Evolutionary conservation across 2,113 vertebrate species (phyloP).

Genomic region (Callopanchax toddi): DNA sequence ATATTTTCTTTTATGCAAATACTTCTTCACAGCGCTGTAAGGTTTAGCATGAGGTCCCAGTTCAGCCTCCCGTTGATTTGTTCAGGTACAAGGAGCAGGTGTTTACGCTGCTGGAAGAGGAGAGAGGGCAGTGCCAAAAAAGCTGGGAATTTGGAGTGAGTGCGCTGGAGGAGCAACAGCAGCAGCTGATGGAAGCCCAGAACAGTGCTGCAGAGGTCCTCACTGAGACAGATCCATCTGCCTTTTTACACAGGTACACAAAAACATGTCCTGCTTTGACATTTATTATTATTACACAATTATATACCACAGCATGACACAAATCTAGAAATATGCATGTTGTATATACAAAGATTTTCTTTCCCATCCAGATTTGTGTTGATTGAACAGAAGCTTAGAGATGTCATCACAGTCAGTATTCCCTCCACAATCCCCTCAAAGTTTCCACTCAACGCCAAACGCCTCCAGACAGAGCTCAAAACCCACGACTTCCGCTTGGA

Average conservation of each 20-base stretch:
- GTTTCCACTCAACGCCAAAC: constrained; percentile 46
- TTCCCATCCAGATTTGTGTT: constrained; percentile 55
- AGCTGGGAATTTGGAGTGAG: constrained; percentile 61
- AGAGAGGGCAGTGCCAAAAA: constrained; percentile 49
- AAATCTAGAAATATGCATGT: neutral
- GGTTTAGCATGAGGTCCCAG: neutral
- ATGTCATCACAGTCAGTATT: constrained; percentile 22
- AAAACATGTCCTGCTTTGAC: neutral
- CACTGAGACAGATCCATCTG: constrained; percentile 52
- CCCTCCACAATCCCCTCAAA: constrained; percentile 32
- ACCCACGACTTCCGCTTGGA: constrained; percentile 70
- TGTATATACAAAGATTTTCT: neutral
- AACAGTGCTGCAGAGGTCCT: constrained; percentile 42
- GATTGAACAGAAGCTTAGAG: constrained; percentile 65
- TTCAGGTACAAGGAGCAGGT: constrained; percentile 68
- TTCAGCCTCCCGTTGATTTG: neutral
- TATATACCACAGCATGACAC: neutral
- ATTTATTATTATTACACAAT: neutral
- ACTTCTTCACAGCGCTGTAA: neutral
- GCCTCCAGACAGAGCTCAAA: constrained; percentile 58
- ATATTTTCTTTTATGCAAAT: too few relatives aligned
- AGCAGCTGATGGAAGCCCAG: constrained; percentile 62
- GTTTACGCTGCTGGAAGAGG: constrained; percentile 55
- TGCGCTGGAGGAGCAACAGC: constrained; percentile 62
- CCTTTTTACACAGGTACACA: constrained; percentile 71